Evolutionary conservation across 2,113 vertebrate genomes (phyloP).

Genomic region (Peromyscus californicus): DNA sequence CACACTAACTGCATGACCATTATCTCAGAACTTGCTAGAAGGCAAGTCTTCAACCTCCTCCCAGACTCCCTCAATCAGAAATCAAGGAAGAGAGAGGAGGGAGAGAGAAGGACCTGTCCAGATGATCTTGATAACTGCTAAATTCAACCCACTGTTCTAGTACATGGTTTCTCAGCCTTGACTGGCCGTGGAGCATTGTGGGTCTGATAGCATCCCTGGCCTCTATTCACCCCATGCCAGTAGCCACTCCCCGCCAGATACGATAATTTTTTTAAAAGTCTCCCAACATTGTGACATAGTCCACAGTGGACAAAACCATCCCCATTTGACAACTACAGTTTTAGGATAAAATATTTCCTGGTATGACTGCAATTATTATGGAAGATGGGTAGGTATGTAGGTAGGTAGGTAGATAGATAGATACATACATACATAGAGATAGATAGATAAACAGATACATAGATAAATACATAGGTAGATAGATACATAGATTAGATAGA

Average conservation of each 20-base stretch:
- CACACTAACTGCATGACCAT: neutral
- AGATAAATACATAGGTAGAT: too few species aligned
- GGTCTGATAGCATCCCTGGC: neutral
- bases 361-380: neutral
- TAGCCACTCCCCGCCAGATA: neutral
- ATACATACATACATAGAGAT: neutral
- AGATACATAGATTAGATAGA: too few species aligned
- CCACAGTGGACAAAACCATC: neutral
- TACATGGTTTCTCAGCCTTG: neutral
- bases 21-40: conserved; percentile 7
- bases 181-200: neutral
- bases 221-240: neutral
- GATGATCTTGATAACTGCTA: neutral
- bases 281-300: neutral
- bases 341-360: neutral
- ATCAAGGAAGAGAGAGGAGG: neutral
- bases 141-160: neutral
- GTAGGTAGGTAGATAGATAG: neutral
- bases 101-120: neutral
- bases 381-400: too few species aligned
- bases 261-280: neutral
- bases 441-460: too few species aligned
- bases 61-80: conserved; percentile 31
- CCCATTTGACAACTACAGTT: neutral
- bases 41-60: conserved; percentile 15